phyloP scores from a whole-genome alignment of 2,888 invertebrate species.

The Pterostichus niger region DNA sequence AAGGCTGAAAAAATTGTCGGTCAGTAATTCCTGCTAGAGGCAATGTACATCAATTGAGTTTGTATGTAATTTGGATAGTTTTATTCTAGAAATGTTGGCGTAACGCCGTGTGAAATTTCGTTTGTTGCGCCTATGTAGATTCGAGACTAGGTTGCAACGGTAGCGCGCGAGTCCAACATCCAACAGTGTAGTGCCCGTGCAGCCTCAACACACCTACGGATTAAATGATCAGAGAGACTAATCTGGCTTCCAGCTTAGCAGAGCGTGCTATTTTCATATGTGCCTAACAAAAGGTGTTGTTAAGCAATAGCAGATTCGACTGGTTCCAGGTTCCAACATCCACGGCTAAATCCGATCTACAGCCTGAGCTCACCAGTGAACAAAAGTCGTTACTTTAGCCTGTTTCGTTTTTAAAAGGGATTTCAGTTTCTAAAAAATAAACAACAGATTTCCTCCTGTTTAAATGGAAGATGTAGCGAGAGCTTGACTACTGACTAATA shows the following conservation, averaged over 20 bases:
- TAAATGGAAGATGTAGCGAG: conserved; percentile 49
- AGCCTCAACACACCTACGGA: conserved; percentile 83
- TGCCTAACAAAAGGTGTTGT: conserved; percentile 64
- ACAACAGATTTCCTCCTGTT: conserved; percentile 49
- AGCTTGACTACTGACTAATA: not conserved
- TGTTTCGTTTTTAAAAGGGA: conserved; percentile 61
- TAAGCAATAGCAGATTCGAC: conserved; percentile 63
- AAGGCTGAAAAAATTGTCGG: too few species aligned
- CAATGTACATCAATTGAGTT: too few species aligned
- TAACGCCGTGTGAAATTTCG: not conserved
- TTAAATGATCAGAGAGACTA: conserved; percentile 78
- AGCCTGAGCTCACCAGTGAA: conserved; percentile 40
- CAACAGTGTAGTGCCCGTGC: conserved; percentile 78
- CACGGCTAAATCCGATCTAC: conserved; percentile 58
- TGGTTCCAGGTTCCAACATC: conserved; percentile 24
- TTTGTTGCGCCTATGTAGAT: conserved; percentile 8
- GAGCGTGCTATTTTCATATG: conserved; percentile 68
- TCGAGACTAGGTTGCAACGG: conserved; percentile 53
- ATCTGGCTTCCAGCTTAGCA: conserved; percentile 68
- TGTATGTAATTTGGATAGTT: too few species aligned
- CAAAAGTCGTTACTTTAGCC: conserved; percentile 60
- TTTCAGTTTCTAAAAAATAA: conserved; percentile 57
- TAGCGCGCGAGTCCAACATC: not conserved
- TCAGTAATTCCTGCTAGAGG: too few species aligned
- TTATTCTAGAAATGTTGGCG: too few species aligned